These are phyloP conservation scores for Percopsis omiscomaycus DNA, from an alignment of 2,797 vertebrate genomes.

Conservation along the genomic window DNA sequence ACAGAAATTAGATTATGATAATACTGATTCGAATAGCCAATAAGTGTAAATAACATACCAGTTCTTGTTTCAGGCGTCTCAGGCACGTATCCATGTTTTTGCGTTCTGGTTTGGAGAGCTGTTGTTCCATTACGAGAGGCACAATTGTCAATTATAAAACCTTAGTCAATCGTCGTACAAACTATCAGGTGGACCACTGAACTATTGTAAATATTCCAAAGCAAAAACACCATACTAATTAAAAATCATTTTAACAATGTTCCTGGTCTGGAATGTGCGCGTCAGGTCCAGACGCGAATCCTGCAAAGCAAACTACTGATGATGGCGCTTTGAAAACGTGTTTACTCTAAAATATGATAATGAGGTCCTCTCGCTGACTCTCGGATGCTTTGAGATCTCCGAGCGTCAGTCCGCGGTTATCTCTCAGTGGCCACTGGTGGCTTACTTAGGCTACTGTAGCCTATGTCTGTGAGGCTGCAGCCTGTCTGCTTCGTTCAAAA, in stretches of 20 bases:
- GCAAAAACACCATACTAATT: constrained; percentile 14
- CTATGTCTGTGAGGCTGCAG: constrained; percentile 16
- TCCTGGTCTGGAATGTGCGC: constrained; percentile 64
- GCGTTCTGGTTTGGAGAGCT: constrained; percentile 62
- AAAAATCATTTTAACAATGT: constrained; percentile 26
- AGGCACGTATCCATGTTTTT: constrained; percentile 79
- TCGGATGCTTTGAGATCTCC: constrained; percentile 7
- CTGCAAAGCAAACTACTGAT: constrained; percentile 26
- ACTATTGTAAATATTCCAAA: too few relatives aligned
- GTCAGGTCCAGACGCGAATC: constrained; percentile 37
- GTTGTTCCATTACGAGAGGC: constrained; percentile 54
- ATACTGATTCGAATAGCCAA: neutral
- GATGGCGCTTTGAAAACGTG: constrained; percentile 30
- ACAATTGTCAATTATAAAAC: constrained; percentile 39
- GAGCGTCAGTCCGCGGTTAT: constrained; percentile 13
- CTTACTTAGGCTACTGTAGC: constrained; percentile 26
- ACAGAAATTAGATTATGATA: neutral
- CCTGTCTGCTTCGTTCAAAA: constrained; percentile 64
- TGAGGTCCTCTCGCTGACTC: constrained; percentile 25
- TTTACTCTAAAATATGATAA: constrained; percentile 56
- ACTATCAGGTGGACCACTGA: constrained; percentile 1
- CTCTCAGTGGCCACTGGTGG: constrained; percentile 14
- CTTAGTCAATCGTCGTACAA: constrained; percentile 18
- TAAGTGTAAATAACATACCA: constrained; percentile 65
- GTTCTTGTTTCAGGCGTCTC: constrained; percentile 77